These are phyloP conservation scores for Glossosoma conforme DNA, from an alignment of 1,140 invertebrate genomes.

Conservation along the genomic window DNA sequence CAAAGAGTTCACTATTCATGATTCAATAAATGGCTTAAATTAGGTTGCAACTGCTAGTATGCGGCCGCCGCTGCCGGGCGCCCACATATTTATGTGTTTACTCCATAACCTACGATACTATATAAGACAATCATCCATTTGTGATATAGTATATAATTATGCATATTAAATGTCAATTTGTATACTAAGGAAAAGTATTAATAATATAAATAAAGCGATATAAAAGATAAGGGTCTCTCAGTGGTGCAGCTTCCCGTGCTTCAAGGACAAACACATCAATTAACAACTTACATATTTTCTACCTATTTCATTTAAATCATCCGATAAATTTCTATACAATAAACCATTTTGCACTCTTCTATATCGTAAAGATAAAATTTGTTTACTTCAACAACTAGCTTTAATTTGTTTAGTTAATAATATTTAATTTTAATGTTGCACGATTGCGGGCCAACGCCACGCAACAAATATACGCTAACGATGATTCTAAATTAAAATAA, in stretches of 20 bases:
- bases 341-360: constrained; percentile 32
- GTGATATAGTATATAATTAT: constrained; percentile 19
- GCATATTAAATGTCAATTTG: constrained; percentile 9
- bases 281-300: constrained; percentile 33
- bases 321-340: constrained; percentile 33
- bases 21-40: constrained; percentile 23
- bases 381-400: constrained; percentile 32
- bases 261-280: constrained; percentile 22
- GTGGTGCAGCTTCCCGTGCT: no score
- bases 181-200: constrained; percentile 16
- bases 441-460: constrained; percentile 15
- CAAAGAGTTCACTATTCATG: constrained; percentile 26
- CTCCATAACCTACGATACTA: constrained; percentile 22
- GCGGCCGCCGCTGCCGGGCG: neutral
- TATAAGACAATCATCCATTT: constrained; percentile 18
- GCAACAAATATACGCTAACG: constrained; percentile 22
- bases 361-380: constrained; percentile 32
- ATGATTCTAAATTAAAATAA: constrained; percentile 17
- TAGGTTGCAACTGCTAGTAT: constrained; percentile 12
- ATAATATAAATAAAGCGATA: constrained; percentile 24
- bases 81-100: constrained; percentile 1
- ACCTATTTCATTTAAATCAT: constrained; percentile 33
- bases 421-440: constrained; percentile 28
- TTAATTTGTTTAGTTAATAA: constrained; percentile 29
- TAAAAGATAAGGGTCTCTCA: neutral